Base-by-base conservation (phyloP, 2,888 invertebrate species). In the Acrobasis suavella region DNA sequence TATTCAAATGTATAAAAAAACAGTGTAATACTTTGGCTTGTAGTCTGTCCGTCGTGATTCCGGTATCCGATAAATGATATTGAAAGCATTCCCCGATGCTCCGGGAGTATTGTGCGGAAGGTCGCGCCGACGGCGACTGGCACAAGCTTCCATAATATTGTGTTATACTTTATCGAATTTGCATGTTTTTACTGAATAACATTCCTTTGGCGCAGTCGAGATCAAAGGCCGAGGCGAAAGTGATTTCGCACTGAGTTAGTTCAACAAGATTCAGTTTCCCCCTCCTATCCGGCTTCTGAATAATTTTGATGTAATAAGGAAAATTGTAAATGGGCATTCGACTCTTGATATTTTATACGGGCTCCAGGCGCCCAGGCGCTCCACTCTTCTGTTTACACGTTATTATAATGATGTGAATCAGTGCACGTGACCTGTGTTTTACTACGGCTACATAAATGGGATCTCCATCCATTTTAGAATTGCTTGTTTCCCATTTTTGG, bases 81-180 rank as follows among this genome's bases (percentile, higher is more conserved):
- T 82, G 73, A 78, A 80, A 81, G 78, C 77, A 80, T 81, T 72
- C 70, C 71, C 72, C 72, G 73, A 73, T 77, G 72, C 72, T 73
- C 72, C 72, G 73, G 74, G 65, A 75, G 80, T 77, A 79, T 80
- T 78, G 83, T 80, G 74, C 71, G 75, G 70, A 70, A 72, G 74
- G 72, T 65, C 71, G 73, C 75, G 72, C 63, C 50, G 59, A 38
- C 52, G 51, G 7, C 61, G 62, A 14, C 64, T 79, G 77, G 77
- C 85, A 81, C 80, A 83, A 73, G 83, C 81, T 85, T 82, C 77
- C 80, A 83, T 87, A 90, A 91, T 90, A 91, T 91, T 91, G 90
- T 91, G 88, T 92, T 91, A 91, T 91, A 91, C 89, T 88, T 91
- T 91, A 92, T 92, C 91, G 90, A 91, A 92, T 92, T 92, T 92